Percentiles rank a stretch among this genome's conserved stretches.
Conservation (phyloP, 2,113 vertebrate species). For the Vulpes ferrilata region DNA sequence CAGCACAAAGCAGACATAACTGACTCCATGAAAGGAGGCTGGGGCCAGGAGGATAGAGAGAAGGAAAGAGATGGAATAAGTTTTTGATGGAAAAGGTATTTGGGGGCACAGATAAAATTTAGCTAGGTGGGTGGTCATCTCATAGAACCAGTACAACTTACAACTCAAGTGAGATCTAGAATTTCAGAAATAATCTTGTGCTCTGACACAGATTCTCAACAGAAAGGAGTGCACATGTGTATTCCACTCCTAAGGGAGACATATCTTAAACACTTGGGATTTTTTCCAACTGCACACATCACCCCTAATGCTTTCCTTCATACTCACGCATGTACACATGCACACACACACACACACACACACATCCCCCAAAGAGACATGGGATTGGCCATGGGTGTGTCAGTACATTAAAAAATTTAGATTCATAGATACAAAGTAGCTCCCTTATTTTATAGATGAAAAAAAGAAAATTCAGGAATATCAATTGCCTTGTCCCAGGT, state of each 20-base stretch:
- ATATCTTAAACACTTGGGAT: background rate
- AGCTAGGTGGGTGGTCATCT: background rate
- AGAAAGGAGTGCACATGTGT: background rate
- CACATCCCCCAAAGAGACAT: background rate
- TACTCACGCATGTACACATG: accelerated
- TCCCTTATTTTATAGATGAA: background rate
- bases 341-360: too few species aligned
- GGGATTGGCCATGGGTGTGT: background rate
- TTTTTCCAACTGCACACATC: background rate
- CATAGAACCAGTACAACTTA: background rate
- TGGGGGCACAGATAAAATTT: background rate
- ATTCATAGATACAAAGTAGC: background rate
- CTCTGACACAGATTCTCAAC: background rate
- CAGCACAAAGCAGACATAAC: background rate
- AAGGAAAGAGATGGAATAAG: background rate
- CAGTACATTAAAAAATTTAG: background rate
- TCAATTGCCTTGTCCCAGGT: background rate
- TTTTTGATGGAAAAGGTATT: background rate
- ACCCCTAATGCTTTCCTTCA: background rate
- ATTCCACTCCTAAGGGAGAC: background rate
- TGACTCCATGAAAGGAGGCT: background rate
- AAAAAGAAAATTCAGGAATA: background rate
- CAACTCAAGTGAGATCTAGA: background rate
- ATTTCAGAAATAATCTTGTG: background rate
- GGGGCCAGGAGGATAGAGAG: background rate